These are phyloP conservation scores for Drosophila ficusphila DNA, from an alignment of 1,140 invertebrate species.

Conservation along the genomic window DNA sequence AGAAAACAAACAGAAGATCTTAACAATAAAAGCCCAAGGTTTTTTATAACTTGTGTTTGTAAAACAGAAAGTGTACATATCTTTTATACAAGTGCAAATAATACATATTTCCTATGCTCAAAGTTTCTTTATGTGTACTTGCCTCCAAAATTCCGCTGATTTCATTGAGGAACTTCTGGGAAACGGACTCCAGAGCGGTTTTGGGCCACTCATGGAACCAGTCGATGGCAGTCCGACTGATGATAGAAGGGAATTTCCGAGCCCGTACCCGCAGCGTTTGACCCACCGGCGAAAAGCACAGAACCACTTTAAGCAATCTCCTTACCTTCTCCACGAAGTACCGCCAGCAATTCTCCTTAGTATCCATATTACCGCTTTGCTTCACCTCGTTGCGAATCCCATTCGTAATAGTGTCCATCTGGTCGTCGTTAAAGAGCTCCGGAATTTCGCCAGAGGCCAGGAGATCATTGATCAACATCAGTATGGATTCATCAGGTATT, in stretches of 20 bases:
- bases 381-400: constrained; percentile 92
- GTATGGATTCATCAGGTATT: constrained; percentile 94
- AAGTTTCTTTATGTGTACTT: constrained; percentile 33
- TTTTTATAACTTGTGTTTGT: no score
- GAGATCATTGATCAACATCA: constrained; percentile 98
- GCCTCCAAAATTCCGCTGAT: constrained; percentile 89
- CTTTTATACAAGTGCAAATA: no score
- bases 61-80: no score
- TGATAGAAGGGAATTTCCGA: constrained; percentile 96
- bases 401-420: constrained; percentile 94
- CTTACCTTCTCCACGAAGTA: constrained; percentile 97
- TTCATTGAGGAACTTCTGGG: constrained; percentile 92
- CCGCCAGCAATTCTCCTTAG: constrained; percentile 97
- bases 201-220: constrained; percentile 99
- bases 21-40: no score
- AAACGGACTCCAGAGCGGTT: constrained; percentile 95
- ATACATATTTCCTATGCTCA: background rate
- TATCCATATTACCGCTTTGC: constrained; percentile 91
- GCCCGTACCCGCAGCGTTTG: constrained; percentile 92
- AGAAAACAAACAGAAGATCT: background rate
- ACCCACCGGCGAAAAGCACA: constrained; percentile 97
- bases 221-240: constrained; percentile 96
- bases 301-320: constrained; percentile 89
- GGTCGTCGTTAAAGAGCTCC: constrained; percentile 95
- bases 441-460: constrained; percentile 97